Base-by-base conservation (phyloP, 2,888 invertebrate species). In the Hydroisotoma schaefferi region DNA sequence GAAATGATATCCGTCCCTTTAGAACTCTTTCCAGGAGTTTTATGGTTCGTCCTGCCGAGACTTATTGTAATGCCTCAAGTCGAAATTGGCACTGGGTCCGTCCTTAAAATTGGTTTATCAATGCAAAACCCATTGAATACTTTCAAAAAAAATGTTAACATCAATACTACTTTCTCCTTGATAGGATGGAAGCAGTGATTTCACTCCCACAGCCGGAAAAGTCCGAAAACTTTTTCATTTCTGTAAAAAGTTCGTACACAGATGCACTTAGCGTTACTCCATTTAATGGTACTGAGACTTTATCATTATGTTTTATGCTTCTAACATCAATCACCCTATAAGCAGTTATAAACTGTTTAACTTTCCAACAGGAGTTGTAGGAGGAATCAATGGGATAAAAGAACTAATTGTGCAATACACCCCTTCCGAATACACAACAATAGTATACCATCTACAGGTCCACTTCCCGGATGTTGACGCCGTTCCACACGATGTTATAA, bases 401-500 rank as follows among this genome's bases (percentile, higher is more conserved):
- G 46, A 46, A 15, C 23, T 46, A 8, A 15, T 46, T 15, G n/a
- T 46, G 3, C 8, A 15, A 4, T 46, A 46, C 46, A 46, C 5
- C 3, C 46, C 46, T 22, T 22, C 12, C 12, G 46, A 46, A 15
- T 46, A 46, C 46, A 46, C 46, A 3, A 46, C 46, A 6, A 20
- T 46, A 5, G 46, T 46, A 15, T 26, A 46, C 46, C 12, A 22
- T 15, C 12, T 46, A 20, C n/a, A 46, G 26, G 10, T 46, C 46
- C 46, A 46, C 46, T 46, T 46, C 26, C 46, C 46, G 4, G 20
- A 26, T 15, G 46, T 46, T 8, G 46, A 46, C n/a, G 20, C 46
- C 15, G 46, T 20, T 4, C 46, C 46, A 4, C 20, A 18, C 5
- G 46, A 46, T 10, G 23, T 46, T 4, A 26, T 46, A 5, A 46